A percentile compares a stretch with the other conserved stretches of the same genome.
These are phyloP conservation scores for Zootermopsis nevadensis DNA, from an alignment of 2,888 invertebrate species.

Conservation along the genomic window DNA sequence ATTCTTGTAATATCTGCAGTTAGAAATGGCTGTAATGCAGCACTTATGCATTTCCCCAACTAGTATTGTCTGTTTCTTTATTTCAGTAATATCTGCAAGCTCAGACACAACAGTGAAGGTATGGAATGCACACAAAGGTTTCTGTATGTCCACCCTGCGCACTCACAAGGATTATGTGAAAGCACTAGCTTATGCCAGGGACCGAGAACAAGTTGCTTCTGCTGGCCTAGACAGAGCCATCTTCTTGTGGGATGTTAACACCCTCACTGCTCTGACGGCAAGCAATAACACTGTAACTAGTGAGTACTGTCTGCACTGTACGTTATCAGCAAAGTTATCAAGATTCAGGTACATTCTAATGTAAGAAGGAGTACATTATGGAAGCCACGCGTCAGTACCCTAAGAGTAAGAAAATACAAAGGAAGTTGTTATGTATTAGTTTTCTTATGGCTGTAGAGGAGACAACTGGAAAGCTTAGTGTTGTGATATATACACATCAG, in stretches of 20 bases:
- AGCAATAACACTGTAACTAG: slow-evolving; percentile 99
- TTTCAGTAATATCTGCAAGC: slow-evolving; percentile 95
- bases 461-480: no score
- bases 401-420: no score
- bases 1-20: no score
- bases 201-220: slow-evolving; percentile 95
- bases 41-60: not conserved
- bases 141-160: slow-evolving; percentile 97
- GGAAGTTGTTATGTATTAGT: no score
- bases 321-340: no score
- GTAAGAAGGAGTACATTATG: no score
- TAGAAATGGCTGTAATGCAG: no score
- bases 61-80: not conserved
- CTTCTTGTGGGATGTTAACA: slow-evolving; percentile 99
- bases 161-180: slow-evolving; percentile 99
- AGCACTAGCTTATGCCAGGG: slow-evolving; percentile 96
- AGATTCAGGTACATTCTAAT: no score
- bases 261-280: slow-evolving; percentile 95
- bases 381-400: no score
- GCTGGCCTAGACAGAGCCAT: slow-evolving; percentile 97
- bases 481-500: no score
- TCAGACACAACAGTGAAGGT: slow-evolving; percentile 99
- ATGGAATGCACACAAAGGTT: slow-evolving; percentile 99
- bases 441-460: no score
- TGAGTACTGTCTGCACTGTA: slow-evolving; percentile 61